A percentile compares a stretch with the other conserved stretches of the same genome.
phyloP scores from a whole-genome alignment of 1,140 invertebrate species.

The Hycleus phaleratus region DNA sequence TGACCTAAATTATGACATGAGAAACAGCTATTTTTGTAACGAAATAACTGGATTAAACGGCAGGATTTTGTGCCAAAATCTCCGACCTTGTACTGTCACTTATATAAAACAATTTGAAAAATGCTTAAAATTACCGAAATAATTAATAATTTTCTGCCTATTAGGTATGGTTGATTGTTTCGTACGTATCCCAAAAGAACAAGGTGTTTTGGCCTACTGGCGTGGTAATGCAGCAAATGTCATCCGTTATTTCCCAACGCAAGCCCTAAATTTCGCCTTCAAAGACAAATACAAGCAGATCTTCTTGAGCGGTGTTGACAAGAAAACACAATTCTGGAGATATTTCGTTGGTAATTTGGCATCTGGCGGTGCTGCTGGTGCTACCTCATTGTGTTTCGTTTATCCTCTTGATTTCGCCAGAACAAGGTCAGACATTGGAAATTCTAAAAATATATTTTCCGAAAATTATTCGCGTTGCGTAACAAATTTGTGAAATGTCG shows the following conservation, averaged over 20 bases:
- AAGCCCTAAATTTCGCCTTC: slow-evolving; percentile 94
- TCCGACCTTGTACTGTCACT: background rate
- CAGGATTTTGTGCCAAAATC: slow-evolving; percentile 1
- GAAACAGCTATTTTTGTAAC: too few relatives aligned
- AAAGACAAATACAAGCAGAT: slow-evolving; percentile 83
- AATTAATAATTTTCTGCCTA: background rate
- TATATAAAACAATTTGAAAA: too few relatives aligned
- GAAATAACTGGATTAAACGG: slow-evolving; percentile 1
- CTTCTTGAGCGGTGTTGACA: slow-evolving; percentile 77
- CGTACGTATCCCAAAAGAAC: slow-evolving; percentile 76
- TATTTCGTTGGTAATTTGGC: slow-evolving; percentile 83
- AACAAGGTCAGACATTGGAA: slow-evolving; percentile 58
- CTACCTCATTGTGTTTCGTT: slow-evolving; percentile 88
- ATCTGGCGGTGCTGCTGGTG: slow-evolving; percentile 89
- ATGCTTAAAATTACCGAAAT: too few relatives aligned
- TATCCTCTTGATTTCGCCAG: slow-evolving; percentile 92
- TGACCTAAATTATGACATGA: too few relatives aligned
- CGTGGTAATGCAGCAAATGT: slow-evolving; percentile 91
- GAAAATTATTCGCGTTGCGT: background rate
- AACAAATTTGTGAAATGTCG: background rate
- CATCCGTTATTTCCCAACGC: slow-evolving; percentile 90
- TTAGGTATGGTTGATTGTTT: slow-evolving; percentile 82
- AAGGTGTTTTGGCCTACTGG: slow-evolving; percentile 81
- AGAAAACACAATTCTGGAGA: slow-evolving; percentile 76
- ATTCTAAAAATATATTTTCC: background rate